A percentile compares a stretch with the other conserved stretches of the same genome.
Conservation (phyloP, 2,113 vertebrate genomes). For the Mixornis gularis region DNA sequence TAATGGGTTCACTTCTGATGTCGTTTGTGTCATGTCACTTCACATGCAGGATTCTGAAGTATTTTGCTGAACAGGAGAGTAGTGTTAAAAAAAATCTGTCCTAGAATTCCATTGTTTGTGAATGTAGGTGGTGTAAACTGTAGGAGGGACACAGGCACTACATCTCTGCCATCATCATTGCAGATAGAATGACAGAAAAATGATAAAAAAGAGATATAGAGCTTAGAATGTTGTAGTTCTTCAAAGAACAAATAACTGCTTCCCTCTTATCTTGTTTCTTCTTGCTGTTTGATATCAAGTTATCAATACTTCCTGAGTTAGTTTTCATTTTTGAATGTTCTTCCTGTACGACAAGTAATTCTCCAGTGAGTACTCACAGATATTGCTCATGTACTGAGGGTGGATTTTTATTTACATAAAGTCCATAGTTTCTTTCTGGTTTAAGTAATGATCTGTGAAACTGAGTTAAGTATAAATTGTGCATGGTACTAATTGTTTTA, state of each 20-base stretch:
- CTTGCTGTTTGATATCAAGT: neutral
- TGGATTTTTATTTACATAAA: neutral
- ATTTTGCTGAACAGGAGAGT: neutral
- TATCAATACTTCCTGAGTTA: neutral
- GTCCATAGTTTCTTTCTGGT: neutral
- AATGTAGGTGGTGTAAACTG: neutral
- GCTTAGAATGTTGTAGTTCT: neutral
- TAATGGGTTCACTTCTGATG: slow-evolving; percentile 43
- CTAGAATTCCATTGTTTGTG: neutral
- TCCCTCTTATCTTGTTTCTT: neutral
- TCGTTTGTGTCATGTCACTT: neutral
- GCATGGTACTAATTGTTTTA: neutral
- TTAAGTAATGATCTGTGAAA: neutral
- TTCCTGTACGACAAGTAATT: neutral
- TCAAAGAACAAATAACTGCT: neutral
- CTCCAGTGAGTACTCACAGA: neutral
- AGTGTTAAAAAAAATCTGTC: neutral
- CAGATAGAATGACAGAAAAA: neutral
- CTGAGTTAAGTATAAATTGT: neutral
- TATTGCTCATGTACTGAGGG: neutral
- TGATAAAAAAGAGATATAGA: neutral
- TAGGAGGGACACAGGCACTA: neutral
- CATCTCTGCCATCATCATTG: neutral
- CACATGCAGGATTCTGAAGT: neutral
- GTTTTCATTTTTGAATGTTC: neutral